Evolutionary conservation across 2,888 invertebrate genomes (phyloP), one percentile per base, ranked within the genome.

Genomic region (Lysandra coridon): DNA sequence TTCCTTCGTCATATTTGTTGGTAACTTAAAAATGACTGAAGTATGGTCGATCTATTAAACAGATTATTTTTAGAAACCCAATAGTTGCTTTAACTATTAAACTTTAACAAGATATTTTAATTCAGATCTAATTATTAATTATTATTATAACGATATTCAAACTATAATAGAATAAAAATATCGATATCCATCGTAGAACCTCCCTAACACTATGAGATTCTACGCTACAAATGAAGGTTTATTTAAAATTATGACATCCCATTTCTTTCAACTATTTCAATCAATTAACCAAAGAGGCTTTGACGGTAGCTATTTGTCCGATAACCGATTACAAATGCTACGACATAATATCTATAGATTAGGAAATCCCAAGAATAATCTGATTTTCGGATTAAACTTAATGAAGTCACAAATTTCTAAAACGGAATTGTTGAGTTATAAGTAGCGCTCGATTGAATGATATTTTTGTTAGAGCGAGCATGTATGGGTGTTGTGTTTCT

Each of bases 211-310:
- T 33, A 79, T 69, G 53, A 40, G 83, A 84, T 85, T 87, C 86
- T 84, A 83, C 82, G 83, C 80, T 82, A 82, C 83, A 84, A 87
- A 87, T 85, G 85, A 86, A 85, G 88, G 86, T 88, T 88, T 89
- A 87, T 87, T 87, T 85, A 85, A 83, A 88, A 86, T 88, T 88
- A 89, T 89, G 89, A 89, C 88, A 85, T 88, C 88, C 88, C 88
- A 88, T 91, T 87, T 87, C 85, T 85, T 85, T 86, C 86, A 87
- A 89, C 86, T 87, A 89, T 91, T 91, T 84, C 87, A 92, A 92
- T 92, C 90, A 92, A 92, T 92, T 89, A 90, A 86, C 78, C 79
- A 74, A 74, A 79, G 78, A 81, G 82, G 83, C 80, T 81, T 83
- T 86, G 88, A 88, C 88, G 88, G 90, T 89, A 89, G 90, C 88